A percentile compares a stretch with the other conserved stretches of the same genome.
These are phyloP conservation scores for Myrmophylax atrothorax DNA, from an alignment of 2,113 vertebrate species.

Conservation along the genomic window DNA sequence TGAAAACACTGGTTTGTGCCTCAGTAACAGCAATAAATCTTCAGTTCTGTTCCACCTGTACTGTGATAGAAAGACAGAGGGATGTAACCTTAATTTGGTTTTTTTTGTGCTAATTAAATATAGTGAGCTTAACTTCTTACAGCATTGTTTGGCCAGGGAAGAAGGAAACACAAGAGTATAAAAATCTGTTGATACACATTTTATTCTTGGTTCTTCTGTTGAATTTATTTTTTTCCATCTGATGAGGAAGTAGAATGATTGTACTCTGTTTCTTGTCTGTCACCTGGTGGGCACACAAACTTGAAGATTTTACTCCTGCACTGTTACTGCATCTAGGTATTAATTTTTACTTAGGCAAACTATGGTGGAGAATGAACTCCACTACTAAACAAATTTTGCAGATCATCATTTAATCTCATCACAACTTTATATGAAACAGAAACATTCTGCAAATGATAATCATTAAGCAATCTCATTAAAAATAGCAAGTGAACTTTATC, in stretches of 20 bases:
- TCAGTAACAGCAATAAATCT: neutral
- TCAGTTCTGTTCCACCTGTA: neutral
- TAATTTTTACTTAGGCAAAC: neutral
- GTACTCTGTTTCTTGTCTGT: neutral
- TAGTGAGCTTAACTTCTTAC: neutral
- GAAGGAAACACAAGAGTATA: constrained; percentile 8
- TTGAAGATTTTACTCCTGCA: neutral
- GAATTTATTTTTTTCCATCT: neutral
- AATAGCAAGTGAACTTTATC: neutral
- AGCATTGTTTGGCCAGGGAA: neutral
- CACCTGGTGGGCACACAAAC: neutral
- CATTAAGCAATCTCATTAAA: neutral
- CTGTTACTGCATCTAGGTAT: neutral
- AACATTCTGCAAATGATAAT: neutral
- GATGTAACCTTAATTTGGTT: neutral
- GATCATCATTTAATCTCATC: neutral
- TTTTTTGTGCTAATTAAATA: neutral
- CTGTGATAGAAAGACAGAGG: neutral
- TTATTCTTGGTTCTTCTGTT: constrained; percentile 9
- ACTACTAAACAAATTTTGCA: neutral
- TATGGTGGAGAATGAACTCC: neutral
- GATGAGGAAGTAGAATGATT: neutral
- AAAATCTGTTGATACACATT: neutral
- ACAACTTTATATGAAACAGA: neutral
- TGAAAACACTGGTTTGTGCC: neutral